phyloP scores from a whole-genome alignment of 2,888 invertebrate species.

The Agrochola macilenta region DNA sequence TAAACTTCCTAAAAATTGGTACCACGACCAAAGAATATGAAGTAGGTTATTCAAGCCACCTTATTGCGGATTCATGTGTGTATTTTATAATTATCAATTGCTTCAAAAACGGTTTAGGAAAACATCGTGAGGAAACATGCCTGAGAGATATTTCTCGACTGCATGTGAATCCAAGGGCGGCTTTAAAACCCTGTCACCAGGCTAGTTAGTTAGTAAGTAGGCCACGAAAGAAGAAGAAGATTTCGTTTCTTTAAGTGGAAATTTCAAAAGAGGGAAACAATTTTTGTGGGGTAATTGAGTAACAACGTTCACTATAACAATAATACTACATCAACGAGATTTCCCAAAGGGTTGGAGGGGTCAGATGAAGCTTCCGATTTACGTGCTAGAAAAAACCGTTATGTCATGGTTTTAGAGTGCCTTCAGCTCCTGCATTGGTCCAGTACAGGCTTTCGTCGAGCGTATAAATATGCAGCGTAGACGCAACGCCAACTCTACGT shows the following conservation, averaged over 20 bases:
- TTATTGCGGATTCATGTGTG: too few relatives aligned
- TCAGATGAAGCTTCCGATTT: neutral
- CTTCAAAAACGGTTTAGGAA: too few relatives aligned
- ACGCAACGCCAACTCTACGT: neutral
- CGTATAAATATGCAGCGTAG: conserved; percentile 1
- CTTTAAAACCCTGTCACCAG: too few relatives aligned
- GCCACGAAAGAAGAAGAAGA: too few relatives aligned
- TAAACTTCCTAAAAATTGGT: neutral
- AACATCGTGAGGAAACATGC: too few relatives aligned
- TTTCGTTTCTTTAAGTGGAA: too few relatives aligned
- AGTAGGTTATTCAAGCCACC: neutral
- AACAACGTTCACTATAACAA: conserved; percentile 4
- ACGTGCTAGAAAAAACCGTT: neutral
- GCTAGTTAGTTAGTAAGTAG: too few relatives aligned
- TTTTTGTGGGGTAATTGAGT: neutral
- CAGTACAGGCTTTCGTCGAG: neutral
- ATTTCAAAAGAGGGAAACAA: neutral
- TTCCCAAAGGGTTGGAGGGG: conserved; percentile 35
- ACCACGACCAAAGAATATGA: neutral
- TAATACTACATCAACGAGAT: conserved; percentile 17
- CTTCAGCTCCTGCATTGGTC: neutral
- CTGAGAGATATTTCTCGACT: too few relatives aligned
- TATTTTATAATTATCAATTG: too few relatives aligned
- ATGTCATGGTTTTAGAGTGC: conserved; percentile 13
- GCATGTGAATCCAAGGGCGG: too few relatives aligned